Percentiles rank a stretch among this genome's conserved stretches.
phyloP scores from a whole-genome alignment of 30 jellyfish, hydroid and myxozoan genomes.

The Rhopilema esculentum region DNA sequence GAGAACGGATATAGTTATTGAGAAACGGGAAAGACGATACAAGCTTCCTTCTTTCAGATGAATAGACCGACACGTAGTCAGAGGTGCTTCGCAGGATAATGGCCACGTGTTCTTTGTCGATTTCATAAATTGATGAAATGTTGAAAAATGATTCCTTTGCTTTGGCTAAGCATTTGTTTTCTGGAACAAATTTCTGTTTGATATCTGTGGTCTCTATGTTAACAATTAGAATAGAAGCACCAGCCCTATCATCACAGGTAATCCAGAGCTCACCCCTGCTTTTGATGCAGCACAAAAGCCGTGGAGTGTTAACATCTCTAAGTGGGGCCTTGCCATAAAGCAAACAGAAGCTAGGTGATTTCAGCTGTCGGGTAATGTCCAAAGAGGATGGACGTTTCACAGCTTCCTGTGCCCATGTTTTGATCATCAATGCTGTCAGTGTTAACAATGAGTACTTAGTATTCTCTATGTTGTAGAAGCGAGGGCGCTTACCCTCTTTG shows the following conservation, averaged over 20 bases:
- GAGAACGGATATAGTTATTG: conserved; percentile 63
- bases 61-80: conserved; percentile 67
- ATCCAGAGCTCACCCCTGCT: conserved; percentile 73
- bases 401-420: conserved; percentile 83
- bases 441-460: conserved; percentile 70
- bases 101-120: conserved; percentile 75
- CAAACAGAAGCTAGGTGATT: conserved; percentile 68
- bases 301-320: conserved; percentile 62
- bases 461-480: conserved; percentile 46
- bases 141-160: conserved; percentile 42
- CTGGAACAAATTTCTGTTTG: conserved; percentile 34
- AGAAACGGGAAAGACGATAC: conserved; percentile 25
- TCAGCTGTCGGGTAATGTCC: conserved; percentile 54
- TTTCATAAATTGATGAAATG: conserved; percentile 37
- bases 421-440: conserved; percentile 77
- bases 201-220: conserved; percentile 45
- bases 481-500: conserved; percentile 87
- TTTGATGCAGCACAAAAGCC: conserved; percentile 67
- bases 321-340: conserved; percentile 71
- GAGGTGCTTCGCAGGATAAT: conserved; percentile 72
- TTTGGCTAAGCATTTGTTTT: conserved; percentile 17
- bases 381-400: conserved; percentile 76
- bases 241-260: conserved; percentile 78
- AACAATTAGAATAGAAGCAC: conserved; percentile 69
- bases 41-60: conserved; percentile 51